Evolutionary conservation across 1,140 invertebrate genomes (phyloP).

Genomic region (Amyelois transitella): DNA sequence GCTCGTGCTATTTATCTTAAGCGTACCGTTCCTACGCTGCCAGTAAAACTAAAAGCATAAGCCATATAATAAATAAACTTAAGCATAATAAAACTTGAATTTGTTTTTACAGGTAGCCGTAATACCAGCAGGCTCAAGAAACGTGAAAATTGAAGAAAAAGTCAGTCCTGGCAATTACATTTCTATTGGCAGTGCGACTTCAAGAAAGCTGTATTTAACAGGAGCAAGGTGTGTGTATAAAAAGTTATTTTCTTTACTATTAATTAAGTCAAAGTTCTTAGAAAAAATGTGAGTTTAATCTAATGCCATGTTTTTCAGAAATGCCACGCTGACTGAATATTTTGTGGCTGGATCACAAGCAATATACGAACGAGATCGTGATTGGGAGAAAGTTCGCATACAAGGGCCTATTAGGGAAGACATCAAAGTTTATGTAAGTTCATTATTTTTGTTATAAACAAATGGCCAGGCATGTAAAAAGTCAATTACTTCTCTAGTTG

Average conservation of each 20-base stretch:
- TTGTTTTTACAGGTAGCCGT: constrained; percentile 78
- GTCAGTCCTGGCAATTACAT: constrained; percentile 89
- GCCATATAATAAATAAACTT: too few relatives aligned
- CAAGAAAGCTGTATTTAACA: constrained; percentile 85
- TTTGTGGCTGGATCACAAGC: constrained; percentile 87
- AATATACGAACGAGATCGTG: constrained; percentile 86
- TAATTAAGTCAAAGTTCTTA: too few relatives aligned
- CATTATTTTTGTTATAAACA: too few relatives aligned
- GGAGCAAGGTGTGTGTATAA: constrained; percentile 80
- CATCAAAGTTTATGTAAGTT: constrained; percentile 87
- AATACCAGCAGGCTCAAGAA: constrained; percentile 86
- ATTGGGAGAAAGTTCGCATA: constrained; percentile 87
- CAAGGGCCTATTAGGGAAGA: constrained; percentile 88
- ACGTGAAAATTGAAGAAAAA: constrained; percentile 87
- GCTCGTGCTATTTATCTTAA: too few relatives aligned
- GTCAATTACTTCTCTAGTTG: too few relatives aligned
- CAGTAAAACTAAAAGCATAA: too few relatives aligned
- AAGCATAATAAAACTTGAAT: background rate
- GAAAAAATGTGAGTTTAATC: background rate
- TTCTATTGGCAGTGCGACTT: constrained; percentile 81
- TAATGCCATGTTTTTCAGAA: constrained; percentile 31
- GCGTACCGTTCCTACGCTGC: too few relatives aligned
- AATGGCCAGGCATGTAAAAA: too few relatives aligned
- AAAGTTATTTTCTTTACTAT: background rate
- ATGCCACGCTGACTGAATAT: constrained; percentile 79